Evolutionary conservation across 1,140 invertebrate species (phyloP), one percentile per base, ranked within the genome.

Genomic region (Pogonus chalceus): DNA sequence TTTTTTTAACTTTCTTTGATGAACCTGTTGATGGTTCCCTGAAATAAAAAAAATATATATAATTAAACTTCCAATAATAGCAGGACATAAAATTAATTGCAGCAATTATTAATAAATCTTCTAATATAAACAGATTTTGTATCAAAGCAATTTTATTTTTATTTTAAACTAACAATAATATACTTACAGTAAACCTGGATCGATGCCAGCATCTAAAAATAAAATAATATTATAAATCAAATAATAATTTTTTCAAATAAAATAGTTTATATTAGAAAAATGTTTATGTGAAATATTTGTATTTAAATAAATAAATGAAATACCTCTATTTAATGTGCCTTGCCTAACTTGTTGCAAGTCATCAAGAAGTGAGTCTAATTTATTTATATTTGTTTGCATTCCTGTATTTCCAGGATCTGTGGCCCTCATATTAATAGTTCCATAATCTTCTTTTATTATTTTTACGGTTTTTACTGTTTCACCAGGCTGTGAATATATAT

Each of bases 281-380:
- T 14, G 26, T 14, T 7, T 31, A 7, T 31, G 26, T 31, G 4
- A 31, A 31, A 31, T 14, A 31, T 4, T 31, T 31, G 26, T 7
- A 4, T 7, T 4, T 31, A 31, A 7, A 7, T 31, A 31, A 31
- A 7, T 31, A 31, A 7, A 4, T 7, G 4, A 37, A 51, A 49
- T 55, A 60, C 60, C 56, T 55, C 53, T 57, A 24, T 58, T 56
- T 52, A 48, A 63, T 16, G 62, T 66, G 2, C 60, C 62, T 52
- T 68, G 60, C 2, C 69, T 63, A 53, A 69, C 75, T 63, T 76
- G 73, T 60, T 77, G 74, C 51, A 77, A 59, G 60, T 77, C 76
- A 59, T 75, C 72, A 21, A 77, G 60, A 46, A 77, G 55, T 14
- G 71, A 73, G 63, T 77, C 76, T 54, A 77, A 64, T 59, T 77